phyloP scores from a whole-genome alignment of 2,113 vertebrate genomes.

The Monarcha castaneiventris region DNA sequence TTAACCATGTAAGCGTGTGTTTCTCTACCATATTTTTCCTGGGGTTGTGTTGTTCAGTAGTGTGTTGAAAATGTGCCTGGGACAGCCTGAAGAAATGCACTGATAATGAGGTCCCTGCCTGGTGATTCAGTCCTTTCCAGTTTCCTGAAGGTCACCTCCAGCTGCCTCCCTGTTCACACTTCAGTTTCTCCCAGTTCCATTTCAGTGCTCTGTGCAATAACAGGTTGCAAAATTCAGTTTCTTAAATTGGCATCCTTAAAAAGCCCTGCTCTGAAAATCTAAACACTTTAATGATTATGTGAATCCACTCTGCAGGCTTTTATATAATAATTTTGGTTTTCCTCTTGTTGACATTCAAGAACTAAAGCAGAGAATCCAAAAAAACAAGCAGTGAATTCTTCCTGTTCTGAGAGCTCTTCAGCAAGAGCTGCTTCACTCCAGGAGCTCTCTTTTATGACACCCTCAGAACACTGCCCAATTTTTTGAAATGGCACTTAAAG shows the following conservation, averaged over 20 bases:
- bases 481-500: not conserved
- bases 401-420: not conserved
- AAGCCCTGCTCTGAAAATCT: not conserved
- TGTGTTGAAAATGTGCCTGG: not conserved
- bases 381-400: not conserved
- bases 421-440: not conserved
- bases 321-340: constrained; percentile 4
- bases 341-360: not conserved
- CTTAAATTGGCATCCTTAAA: not conserved
- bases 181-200: not conserved
- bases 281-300: not conserved
- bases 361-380: not conserved
- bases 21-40: not conserved
- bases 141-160: constrained; percentile 30
- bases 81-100: not conserved
- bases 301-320: not conserved
- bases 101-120: not conserved
- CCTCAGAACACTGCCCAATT: not conserved
- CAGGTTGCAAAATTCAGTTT: not conserved
- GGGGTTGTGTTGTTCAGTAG: not conserved
- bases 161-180: not conserved
- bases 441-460: not conserved
- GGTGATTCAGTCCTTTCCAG: not conserved
- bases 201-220: not conserved
- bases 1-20: not conserved